Conservation (phyloP, 2,888 invertebrate species). For the Mystacides longicornis region DNA sequence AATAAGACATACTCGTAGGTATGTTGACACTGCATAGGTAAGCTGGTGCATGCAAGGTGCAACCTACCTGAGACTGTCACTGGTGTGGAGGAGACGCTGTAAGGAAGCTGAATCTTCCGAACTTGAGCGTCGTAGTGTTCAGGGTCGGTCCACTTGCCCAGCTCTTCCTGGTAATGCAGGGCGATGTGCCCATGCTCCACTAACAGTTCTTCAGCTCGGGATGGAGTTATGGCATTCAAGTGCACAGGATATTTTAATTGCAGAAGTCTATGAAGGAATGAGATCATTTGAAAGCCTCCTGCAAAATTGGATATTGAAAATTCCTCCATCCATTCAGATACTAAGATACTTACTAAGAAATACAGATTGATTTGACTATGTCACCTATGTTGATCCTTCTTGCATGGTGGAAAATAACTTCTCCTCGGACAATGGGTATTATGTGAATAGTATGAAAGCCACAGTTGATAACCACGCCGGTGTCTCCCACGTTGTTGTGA, state of each 20-base stretch:
- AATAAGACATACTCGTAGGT: no score
- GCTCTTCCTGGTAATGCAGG: constrained; percentile 68
- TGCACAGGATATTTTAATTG: constrained; percentile 93
- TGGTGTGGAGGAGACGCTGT: constrained; percentile 54
- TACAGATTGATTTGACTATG: constrained; percentile 2
- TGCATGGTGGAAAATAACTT: constrained; percentile 60
- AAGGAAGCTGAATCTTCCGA: constrained; percentile 80
- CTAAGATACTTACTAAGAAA: not conserved
- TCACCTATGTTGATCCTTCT: constrained; percentile 76
- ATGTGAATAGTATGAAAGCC: constrained; percentile 87
- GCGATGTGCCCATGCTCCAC: constrained; percentile 75
- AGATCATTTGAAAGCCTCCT: constrained; percentile 76
- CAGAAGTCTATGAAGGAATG: constrained; percentile 76
- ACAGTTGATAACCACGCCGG: constrained; percentile 72
- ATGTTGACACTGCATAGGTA: no score
- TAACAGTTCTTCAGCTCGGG: constrained; percentile 79
- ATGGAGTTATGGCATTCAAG: constrained; percentile 77
- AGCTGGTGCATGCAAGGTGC: no score
- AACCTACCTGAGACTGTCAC: constrained; percentile 54
- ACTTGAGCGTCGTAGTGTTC: constrained; percentile 80
- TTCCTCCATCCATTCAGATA: not conserved
- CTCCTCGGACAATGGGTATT: constrained; percentile 70
- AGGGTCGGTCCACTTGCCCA: constrained; percentile 71
- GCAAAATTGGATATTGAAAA: not conserved
- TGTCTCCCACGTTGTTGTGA: constrained; percentile 52